phyloP scores from a whole-genome alignment of 2,113 vertebrate genomes.

The Tylochromis polylepis region DNA sequence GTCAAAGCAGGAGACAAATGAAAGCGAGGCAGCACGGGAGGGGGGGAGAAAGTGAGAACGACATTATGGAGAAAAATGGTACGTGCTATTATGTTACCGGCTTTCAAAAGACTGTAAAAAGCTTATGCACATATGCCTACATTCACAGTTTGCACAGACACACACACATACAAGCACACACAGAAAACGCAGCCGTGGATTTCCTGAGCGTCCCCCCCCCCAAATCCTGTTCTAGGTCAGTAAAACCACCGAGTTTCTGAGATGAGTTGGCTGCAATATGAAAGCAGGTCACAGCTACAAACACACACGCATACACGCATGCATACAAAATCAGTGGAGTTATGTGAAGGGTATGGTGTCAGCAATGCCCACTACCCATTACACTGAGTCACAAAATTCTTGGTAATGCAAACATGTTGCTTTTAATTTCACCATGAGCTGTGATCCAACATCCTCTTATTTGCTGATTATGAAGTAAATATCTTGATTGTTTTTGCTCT shows the following conservation, averaged over 20 bases:
- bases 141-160: slow-evolving; percentile 40
- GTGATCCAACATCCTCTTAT: neutral
- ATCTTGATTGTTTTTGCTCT: neutral
- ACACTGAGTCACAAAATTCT: neutral
- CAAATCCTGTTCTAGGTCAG: slow-evolving; percentile 52
- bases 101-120: slow-evolving; percentile 53
- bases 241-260: slow-evolving; percentile 53
- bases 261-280: slow-evolving; percentile 52
- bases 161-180: neutral
- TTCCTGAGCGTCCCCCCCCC: slow-evolving; percentile 30
- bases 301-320: neutral
- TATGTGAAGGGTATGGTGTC: neutral
- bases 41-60: slow-evolving; percentile 58
- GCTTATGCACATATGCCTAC: slow-evolving; percentile 44
- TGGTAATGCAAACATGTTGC: neutral
- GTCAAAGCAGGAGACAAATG: slow-evolving; percentile 60
- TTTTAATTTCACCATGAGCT: neutral
- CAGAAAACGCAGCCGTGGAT: slow-evolving; percentile 7
- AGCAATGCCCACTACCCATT: neutral
- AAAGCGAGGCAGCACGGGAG: slow-evolving; percentile 26
- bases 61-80: slow-evolving; percentile 60
- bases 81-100: slow-evolving; percentile 59
- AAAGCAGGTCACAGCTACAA: slow-evolving; percentile 67
- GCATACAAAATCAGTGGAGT: neutral
- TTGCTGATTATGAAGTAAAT: neutral